Evolutionary conservation across 2,888 invertebrate species (phyloP), one percentile per base, ranked within the genome.

Genomic region (Oscheius sp.): DNA sequence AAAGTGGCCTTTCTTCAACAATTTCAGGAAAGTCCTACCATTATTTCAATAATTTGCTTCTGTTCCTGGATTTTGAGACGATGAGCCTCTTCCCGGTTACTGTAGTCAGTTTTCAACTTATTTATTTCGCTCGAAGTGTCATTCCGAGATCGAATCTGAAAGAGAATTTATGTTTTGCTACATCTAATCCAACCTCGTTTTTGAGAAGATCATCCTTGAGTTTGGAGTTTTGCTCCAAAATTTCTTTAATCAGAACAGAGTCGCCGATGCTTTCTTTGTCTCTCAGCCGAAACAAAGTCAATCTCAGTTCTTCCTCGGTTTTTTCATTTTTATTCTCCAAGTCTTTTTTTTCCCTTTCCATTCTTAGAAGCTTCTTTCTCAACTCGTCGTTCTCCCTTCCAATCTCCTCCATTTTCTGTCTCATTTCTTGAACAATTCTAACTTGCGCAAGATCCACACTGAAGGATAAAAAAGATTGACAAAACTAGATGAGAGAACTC

Each of bases 41-140:
- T 33, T 15, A 66, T 12, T 25, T 57, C 57, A 31, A 66, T 55
- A n/a, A 66, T 55, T n/a, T 45, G 46, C 37, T 57, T 55, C 55
- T 55, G 66, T 27, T 66, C 66, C 3, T 29, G 23, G 1, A 66
- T 50, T 31, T 66, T 66, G 12, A 55, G n/a, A 8, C 20, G 20
- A 3, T 52, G 25, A 34, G 65, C 65, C 25, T 65, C 45, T 45
- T 61, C 61, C n/a, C n/a, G 25, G 15, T 42, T 23, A n/a, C 25
- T 17, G 20, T 27, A 45, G 3, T 27, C 61, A 12, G 45, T 25
- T 27, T 10, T 25, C 3, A 42, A 25, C 8, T 45, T 25, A 20
- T 25, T 45, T 8, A 61, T 3, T 20, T 61, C 61, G 10, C 29
- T 25, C 2, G 29, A 29, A n/a, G 2, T 25, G 20, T 42, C 45